These are phyloP conservation scores for Lepidocolaptes lacrymiger DNA, from an alignment of 2,797 vertebrate species.

Conservation along the genomic window DNA sequence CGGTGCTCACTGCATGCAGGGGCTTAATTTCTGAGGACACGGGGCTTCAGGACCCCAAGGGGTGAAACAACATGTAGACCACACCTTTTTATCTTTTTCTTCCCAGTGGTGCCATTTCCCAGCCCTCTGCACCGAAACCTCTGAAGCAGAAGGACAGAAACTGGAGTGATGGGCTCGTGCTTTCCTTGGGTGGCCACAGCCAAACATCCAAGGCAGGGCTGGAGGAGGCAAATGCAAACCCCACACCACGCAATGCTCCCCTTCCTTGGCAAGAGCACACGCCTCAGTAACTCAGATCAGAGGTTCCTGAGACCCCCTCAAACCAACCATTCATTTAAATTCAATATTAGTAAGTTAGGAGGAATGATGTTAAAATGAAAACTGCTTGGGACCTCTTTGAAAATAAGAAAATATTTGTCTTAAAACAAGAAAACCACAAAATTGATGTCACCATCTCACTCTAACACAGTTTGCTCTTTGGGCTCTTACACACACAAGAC, in stretches of 20 bases:
- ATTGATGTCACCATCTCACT: background rate
- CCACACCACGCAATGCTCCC: fast-evolving
- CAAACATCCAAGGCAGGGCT: background rate
- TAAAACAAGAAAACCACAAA: background rate
- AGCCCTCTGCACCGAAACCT: background rate
- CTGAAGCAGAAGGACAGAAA: background rate
- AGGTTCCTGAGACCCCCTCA: background rate
- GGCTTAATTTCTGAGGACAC: background rate
- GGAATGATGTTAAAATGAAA: background rate
- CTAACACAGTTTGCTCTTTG: background rate
- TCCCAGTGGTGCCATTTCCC: background rate
- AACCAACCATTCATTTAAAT: background rate
- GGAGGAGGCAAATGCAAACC: background rate
- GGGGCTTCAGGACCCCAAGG: background rate
- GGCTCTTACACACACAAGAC: background rate
- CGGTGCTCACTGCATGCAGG: fast-evolving
- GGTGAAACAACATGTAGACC: background rate
- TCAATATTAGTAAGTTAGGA: background rate
- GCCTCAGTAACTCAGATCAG: background rate
- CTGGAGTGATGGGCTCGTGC: background rate
- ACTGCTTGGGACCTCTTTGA: background rate
- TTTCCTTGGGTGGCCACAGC: background rate
- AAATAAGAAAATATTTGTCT: background rate
- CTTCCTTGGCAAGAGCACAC: background rate
- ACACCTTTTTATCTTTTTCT: fast-evolving